Percentiles rank a stretch among this genome's conserved stretches.
These are phyloP conservation scores for Anolis carolinensis DNA, from an alignment of 2,113 vertebrate species.

Conservation along the genomic window DNA sequence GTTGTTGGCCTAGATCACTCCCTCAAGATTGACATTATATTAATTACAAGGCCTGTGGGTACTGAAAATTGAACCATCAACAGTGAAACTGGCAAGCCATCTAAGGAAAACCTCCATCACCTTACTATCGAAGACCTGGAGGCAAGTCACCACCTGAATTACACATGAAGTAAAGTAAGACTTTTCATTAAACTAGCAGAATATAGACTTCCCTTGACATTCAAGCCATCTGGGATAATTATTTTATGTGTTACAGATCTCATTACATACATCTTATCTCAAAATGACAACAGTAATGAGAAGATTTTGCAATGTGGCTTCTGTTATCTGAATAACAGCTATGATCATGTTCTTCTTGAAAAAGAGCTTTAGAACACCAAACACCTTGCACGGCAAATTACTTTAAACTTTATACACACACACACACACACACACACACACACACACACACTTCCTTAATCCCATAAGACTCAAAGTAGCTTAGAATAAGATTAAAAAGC, in stretches of 20 bases:
- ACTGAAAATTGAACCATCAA: slow-evolving; percentile 18
- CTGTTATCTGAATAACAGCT: background rate
- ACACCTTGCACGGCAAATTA: background rate
- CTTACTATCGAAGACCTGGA: slow-evolving; percentile 41
- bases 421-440: too few relatives aligned
- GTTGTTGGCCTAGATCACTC: background rate
- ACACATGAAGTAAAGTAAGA: slow-evolving; percentile 52
- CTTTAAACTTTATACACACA: too few relatives aligned
- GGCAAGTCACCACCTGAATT: slow-evolving; percentile 56
- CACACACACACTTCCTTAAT: too few relatives aligned
- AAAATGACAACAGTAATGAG: background rate
- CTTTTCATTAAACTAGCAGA: slow-evolving; percentile 43
- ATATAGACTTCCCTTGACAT: slow-evolving; percentile 50
- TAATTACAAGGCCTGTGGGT: slow-evolving; percentile 45
- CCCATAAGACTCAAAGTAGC: background rate
- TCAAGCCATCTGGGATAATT: slow-evolving; percentile 51
- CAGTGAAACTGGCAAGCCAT: slow-evolving; percentile 32
- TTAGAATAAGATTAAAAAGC: background rate
- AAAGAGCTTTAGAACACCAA: background rate
- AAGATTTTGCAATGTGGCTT: slow-evolving; percentile 9
- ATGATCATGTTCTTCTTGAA: background rate
- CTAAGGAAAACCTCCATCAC: slow-evolving; percentile 36
- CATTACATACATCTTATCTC: slow-evolving; percentile 30
- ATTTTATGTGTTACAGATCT: slow-evolving; percentile 40
- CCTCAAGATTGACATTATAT: slow-evolving; percentile 34